Percentiles rank a stretch among this genome's conserved stretches.
These are phyloP conservation scores for Aleadryas rufinucha DNA, from an alignment of 2,113 vertebrate genomes.

Conservation along the genomic window DNA sequence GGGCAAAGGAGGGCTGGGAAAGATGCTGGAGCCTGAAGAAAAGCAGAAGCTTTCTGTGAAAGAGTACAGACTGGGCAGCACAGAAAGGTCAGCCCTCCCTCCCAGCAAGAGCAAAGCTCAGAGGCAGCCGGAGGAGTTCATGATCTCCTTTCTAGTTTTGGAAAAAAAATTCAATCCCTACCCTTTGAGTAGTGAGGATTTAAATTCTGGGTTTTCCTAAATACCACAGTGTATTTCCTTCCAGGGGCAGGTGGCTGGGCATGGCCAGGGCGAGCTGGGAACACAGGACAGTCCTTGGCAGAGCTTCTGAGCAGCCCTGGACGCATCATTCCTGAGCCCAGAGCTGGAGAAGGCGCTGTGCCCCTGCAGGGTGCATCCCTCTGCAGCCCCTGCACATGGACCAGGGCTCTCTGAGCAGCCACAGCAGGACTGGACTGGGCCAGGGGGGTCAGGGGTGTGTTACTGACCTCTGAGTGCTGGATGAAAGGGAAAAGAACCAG, in stretches of 20 bases:
- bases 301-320: background rate
- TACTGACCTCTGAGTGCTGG: background rate
- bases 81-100: background rate
- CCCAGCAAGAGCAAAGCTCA: background rate
- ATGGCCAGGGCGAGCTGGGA: background rate
- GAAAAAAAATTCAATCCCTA: background rate
- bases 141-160: background rate
- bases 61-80: background rate
- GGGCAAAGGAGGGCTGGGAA: background rate
- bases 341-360: too few species aligned
- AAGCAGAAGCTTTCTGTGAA: conserved; percentile 40
- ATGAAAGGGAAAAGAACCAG: background rate
- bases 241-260: background rate
- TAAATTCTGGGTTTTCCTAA: background rate
- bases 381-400: background rate
- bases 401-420: background rate
- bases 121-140: background rate
- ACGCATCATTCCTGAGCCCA: fast-evolving
- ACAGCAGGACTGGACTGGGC: fast-evolving
- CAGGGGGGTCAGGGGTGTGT: fast-evolving
- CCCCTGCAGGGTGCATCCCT: fast-evolving
- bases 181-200: background rate
- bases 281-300: fast-evolving
- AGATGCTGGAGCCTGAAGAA: conserved; percentile 16
- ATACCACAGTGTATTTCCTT: fast-evolving